A percentile compares a stretch with the other conserved stretches of the same genome.
Conservation (phyloP, 2,888 invertebrate genomes). For the Lapara coniferarum region DNA sequence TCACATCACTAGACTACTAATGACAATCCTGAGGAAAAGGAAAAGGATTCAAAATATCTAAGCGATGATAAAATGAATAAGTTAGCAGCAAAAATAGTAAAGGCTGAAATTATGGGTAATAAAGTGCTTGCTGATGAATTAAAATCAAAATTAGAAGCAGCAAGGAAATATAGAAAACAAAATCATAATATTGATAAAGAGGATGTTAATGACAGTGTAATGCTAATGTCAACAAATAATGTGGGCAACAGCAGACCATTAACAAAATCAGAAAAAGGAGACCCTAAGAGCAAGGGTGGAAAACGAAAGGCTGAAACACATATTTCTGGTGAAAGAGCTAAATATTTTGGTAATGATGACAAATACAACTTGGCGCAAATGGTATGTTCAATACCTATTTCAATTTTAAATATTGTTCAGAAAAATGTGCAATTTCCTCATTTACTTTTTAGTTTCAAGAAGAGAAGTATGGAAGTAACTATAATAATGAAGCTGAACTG, state of each 20-base stretch:
- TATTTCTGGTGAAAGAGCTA: slow-evolving; percentile 87
- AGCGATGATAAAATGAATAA: slow-evolving; percentile 95
- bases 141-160: slow-evolving; percentile 88
- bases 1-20: no score
- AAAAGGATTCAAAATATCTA: slow-evolving; percentile 65
- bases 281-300: slow-evolving; percentile 69
- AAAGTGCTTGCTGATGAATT: slow-evolving; percentile 86
- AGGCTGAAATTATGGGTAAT: slow-evolving; percentile 97
- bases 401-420: neutral
- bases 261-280: slow-evolving; percentile 65
- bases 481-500: slow-evolving; percentile 92
- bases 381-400: slow-evolving; percentile 65
- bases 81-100: slow-evolving; percentile 94
- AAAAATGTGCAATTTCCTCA: neutral
- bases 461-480: slow-evolving; percentile 91
- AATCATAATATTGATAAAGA: slow-evolving; percentile 62
- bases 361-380: slow-evolving; percentile 92
- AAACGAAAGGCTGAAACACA: slow-evolving; percentile 89
- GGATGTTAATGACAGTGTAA: slow-evolving; percentile 79
- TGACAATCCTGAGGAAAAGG: slow-evolving; percentile 25
- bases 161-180: slow-evolving; percentile 82
- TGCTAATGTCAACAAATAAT: slow-evolving; percentile 87
- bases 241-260: slow-evolving; percentile 89
- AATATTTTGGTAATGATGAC: slow-evolving; percentile 96
- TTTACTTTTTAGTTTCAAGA: slow-evolving; percentile 85